Evolutionary conservation across 2,888 invertebrate genomes (phyloP).

Genomic region (Trisateles emortualis): DNA sequence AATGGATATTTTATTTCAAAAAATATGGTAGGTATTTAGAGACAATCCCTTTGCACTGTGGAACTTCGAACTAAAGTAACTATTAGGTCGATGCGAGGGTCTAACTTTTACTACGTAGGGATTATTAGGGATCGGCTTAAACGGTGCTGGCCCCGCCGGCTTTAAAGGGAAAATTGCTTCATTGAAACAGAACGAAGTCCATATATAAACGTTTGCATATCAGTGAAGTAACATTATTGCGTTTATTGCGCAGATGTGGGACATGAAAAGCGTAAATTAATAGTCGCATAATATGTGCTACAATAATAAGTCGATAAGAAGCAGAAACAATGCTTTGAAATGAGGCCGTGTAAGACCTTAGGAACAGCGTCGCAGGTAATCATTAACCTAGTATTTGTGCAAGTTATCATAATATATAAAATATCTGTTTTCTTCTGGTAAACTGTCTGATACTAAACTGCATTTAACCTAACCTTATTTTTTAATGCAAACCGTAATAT

Average conservation of each 20-base stretch:
- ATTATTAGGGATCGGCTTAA: constrained; percentile 14
- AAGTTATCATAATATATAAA: constrained; percentile 25
- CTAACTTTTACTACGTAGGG: too few relatives aligned
- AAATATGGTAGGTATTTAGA: too few relatives aligned
- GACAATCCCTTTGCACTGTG: too few relatives aligned
- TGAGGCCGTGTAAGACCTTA: constrained; percentile 65
- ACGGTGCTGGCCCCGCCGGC: neutral
- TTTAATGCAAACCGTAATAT: too few relatives aligned
- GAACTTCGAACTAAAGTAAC: too few relatives aligned
- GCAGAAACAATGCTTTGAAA: constrained; percentile 68
- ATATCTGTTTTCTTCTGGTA: constrained; percentile 34
- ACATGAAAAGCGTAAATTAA: constrained; percentile 71
- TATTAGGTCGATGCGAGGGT: too few relatives aligned
- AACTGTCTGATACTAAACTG: constrained; percentile 13
- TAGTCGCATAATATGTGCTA: constrained; percentile 53
- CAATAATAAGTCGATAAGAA: constrained; percentile 71
- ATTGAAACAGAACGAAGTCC: constrained; percentile 23
- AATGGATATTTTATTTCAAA: too few relatives aligned
- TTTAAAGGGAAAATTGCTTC: constrained; percentile 10
- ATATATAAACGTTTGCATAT: constrained; percentile 28
- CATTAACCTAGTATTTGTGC: constrained; percentile 70
- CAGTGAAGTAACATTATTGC: constrained; percentile 40
- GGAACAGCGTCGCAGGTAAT: constrained; percentile 63
- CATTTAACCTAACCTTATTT: too few relatives aligned
- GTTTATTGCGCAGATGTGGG: constrained; percentile 66